Percentiles rank a stretch among this genome's conserved stretches.
These are phyloP conservation scores for Stichopus horrens DNA, from an alignment of 53 echinoderm and acorn worm genomes.

Conservation along the genomic window DNA sequence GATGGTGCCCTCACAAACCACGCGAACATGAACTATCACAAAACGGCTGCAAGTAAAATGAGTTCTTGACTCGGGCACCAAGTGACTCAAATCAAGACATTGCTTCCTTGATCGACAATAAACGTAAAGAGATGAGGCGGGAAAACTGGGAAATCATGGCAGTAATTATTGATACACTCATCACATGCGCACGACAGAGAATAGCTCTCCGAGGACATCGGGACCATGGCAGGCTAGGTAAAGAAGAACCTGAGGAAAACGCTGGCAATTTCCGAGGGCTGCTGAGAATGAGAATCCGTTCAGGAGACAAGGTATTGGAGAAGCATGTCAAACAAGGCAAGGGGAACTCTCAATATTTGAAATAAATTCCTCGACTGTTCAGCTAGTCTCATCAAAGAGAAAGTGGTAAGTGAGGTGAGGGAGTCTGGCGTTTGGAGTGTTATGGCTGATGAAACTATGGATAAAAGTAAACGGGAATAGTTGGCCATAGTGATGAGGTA, in stretches of 20 bases:
- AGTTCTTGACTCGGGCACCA: not conserved
- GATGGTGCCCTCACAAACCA: not conserved
- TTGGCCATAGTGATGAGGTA: slow-evolving; percentile 7
- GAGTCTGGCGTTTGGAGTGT: slow-evolving; percentile 34
- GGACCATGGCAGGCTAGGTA: not conserved
- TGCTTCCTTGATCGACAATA: not conserved
- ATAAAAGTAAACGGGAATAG: not conserved
- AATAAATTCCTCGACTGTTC: slow-evolving; percentile 15
- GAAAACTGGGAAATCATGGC: not conserved
- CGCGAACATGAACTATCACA: not conserved
- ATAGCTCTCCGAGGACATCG: not conserved
- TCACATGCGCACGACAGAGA: not conserved
- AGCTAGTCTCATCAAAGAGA: slow-evolving; percentile 7
- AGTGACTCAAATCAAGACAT: not conserved
- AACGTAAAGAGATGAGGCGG: not conserved
- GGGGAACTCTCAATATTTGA: not conserved
- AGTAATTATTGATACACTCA: not conserved
- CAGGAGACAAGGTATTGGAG: not conserved
- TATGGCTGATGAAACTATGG: slow-evolving; percentile 28
- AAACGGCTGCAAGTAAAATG: not conserved
- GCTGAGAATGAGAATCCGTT: slow-evolving; percentile 3
- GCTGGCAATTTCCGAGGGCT: not conserved
- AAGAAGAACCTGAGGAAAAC: not conserved
- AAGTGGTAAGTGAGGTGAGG: not conserved
- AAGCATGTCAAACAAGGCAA: not conserved